Evolutionary conservation across 2,113 vertebrate genomes (phyloP).

Genomic region (Austrofundulus limnaeus): DNA sequence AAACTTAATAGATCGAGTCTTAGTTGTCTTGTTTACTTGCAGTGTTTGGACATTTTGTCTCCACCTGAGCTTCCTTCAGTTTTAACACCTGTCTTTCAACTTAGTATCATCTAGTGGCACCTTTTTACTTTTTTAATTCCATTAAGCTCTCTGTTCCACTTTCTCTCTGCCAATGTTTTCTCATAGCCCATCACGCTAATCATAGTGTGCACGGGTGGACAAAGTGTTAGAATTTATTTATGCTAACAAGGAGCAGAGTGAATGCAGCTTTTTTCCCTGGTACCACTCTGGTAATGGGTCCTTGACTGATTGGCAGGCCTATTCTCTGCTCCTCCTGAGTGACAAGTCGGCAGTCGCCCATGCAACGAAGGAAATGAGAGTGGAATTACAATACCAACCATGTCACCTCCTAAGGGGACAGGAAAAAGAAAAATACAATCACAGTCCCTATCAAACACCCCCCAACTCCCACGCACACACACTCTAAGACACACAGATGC

Average conservation of each 20-base stretch:
- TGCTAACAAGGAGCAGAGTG: conserved; percentile 61
- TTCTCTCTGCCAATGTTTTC: conserved; percentile 10
- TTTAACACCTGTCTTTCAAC: conserved; percentile 12
- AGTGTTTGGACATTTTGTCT: not conserved
- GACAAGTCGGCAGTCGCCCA: conserved; percentile 72
- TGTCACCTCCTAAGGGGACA: conserved; percentile 78
- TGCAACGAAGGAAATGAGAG: conserved; percentile 76
- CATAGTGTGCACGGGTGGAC: conserved; percentile 41
- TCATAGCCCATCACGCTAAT: conserved; percentile 38
- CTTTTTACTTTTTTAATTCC: conserved; percentile 12
- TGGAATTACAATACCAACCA: conserved; percentile 79
- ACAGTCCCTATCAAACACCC: conserved; percentile 49
- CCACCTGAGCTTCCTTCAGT: not conserved
- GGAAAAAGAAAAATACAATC: conserved; percentile 75
- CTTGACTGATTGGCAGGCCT: conserved; percentile 76
- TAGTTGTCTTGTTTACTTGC: not conserved
- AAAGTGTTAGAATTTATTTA: conserved; percentile 66
- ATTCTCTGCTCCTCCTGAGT: conserved; percentile 75
- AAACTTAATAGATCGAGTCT: not conserved
- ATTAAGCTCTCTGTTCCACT: conserved; percentile 21
- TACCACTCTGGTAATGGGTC: conserved; percentile 63
- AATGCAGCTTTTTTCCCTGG: conserved; percentile 33
- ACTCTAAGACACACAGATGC: conserved; percentile 10
- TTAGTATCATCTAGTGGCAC: conserved; percentile 25
- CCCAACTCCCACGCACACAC: conserved; percentile 15